Percentiles rank a stretch among this genome's conserved stretches.
Conservation (phyloP, 2,797 vertebrate genomes). For the Arremon brunneinucha region DNA sequence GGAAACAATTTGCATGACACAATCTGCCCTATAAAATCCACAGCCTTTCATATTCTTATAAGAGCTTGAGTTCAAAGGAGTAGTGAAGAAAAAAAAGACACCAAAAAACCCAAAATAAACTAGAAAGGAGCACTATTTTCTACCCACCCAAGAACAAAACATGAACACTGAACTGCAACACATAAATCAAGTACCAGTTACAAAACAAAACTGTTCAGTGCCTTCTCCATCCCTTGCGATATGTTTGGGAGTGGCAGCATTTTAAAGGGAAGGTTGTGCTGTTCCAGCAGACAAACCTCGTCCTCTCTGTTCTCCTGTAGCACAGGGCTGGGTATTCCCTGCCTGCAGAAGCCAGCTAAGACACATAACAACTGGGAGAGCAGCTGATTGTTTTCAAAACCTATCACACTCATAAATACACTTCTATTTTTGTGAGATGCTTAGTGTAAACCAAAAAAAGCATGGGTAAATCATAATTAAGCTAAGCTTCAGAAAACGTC, state of each 20-base stretch:
- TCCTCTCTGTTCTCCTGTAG: not conserved
- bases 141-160: not conserved
- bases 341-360: not conserved
- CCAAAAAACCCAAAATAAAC: not conserved
- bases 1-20: conserved; percentile 57
- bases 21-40: conserved; percentile 27
- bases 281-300: not conserved
- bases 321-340: not conserved
- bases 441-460: not conserved
- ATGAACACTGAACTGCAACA: not conserved
- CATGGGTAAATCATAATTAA: not conserved
- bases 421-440: not conserved
- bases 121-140: not conserved
- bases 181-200: not conserved
- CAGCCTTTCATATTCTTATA: not conserved
- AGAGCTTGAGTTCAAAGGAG: not conserved
- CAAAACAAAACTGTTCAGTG: not conserved
- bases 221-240: not conserved
- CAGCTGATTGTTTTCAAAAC: not conserved
- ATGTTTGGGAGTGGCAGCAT: not conserved
- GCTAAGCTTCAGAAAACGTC: not conserved
- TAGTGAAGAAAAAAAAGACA: not conserved
- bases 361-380: accelerated
- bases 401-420: not conserved
- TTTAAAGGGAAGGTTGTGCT: not conserved